These are phyloP conservation scores for Otis tarda DNA, from an alignment of 2,113 vertebrate genomes.

Conservation along the genomic window DNA sequence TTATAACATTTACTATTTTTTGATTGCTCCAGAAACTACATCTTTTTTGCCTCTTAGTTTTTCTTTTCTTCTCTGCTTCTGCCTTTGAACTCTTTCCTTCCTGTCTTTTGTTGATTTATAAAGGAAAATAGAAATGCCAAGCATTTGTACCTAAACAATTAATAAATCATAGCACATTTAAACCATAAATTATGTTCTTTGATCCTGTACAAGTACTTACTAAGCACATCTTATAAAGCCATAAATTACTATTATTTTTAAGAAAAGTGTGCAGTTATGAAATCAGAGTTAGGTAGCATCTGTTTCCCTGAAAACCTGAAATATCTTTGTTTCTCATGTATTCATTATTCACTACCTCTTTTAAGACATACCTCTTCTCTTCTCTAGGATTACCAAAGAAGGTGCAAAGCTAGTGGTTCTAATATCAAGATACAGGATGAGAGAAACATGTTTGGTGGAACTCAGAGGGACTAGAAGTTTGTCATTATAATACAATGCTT, in stretches of 20 bases:
- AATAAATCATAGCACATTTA: neutral
- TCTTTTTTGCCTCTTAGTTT: neutral
- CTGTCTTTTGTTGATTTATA: neutral
- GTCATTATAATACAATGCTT: neutral
- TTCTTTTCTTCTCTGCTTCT: neutral
- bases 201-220: neutral
- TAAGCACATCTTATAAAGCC: neutral
- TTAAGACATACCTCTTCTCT: neutral
- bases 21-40: neutral
- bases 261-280: neutral
- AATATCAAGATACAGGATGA: neutral
- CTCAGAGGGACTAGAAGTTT: neutral
- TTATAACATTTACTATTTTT: neutral
- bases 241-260: neutral
- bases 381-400: neutral
- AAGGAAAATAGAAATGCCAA: neutral
- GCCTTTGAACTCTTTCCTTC: neutral
- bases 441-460: neutral
- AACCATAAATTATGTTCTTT: neutral
- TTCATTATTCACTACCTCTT: neutral
- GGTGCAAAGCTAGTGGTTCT: neutral
- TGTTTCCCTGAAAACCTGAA: neutral
- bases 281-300: neutral
- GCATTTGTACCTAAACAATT: neutral
- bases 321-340: neutral